Conservation (phyloP, 2,113 vertebrate species). For the Agapornis roseicollis region DNA sequence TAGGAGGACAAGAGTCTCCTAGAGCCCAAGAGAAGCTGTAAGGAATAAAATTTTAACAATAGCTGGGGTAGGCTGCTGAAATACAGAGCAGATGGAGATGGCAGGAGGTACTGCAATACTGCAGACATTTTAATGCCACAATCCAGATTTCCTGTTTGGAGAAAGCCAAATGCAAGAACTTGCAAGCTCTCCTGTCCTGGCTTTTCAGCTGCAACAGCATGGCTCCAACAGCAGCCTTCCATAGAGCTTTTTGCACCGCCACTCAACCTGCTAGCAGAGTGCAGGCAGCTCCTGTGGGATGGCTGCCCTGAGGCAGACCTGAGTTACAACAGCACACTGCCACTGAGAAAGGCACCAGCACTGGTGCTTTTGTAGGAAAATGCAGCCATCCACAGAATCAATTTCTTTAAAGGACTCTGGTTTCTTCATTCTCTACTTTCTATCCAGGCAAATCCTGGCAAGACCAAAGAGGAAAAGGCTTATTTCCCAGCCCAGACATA, state of each 20-base stretch:
- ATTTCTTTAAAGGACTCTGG: background rate
- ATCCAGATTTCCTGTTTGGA: background rate
- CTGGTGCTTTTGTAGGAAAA: background rate
- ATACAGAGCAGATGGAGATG: background rate
- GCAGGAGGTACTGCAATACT: background rate
- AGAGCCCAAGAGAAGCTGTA: background rate
- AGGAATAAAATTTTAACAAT: background rate
- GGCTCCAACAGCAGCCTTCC: background rate
- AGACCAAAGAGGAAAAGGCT: background rate
- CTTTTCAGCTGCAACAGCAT: background rate
- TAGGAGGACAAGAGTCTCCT: background rate
- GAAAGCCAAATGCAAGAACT: background rate
- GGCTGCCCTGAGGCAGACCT: background rate
- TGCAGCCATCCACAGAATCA: background rate
- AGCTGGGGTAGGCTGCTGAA: background rate
- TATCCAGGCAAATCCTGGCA: background rate
- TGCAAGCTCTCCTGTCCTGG: background rate
- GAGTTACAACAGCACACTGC: background rate
- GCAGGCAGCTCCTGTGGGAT: background rate
- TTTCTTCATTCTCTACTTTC: background rate
- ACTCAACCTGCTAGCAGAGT: conserved; percentile 36
- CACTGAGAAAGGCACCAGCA: background rate
- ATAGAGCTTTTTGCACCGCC: background rate
- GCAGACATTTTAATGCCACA: conserved; percentile 9
- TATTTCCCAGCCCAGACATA: background rate